A percentile compares a stretch with the other conserved stretches of the same genome.
These are phyloP conservation scores for Drosophila nr. medialis DNA, from an alignment of 2,888 invertebrate genomes.

Conservation along the genomic window DNA sequence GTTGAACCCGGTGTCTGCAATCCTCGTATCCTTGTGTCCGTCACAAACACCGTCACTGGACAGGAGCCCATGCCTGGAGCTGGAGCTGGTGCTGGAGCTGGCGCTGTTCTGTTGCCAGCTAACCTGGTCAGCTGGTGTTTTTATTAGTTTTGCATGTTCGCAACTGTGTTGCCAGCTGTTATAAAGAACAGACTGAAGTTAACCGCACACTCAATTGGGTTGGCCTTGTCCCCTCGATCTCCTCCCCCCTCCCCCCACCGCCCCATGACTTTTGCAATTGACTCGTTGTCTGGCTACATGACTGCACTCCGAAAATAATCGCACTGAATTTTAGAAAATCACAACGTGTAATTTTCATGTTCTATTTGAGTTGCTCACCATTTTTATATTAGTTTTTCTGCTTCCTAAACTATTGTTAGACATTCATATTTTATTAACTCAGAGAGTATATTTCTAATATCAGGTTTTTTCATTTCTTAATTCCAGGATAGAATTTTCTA, in stretches of 20 bases:
- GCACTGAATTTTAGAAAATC: not conserved
- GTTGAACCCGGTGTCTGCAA: constrained; percentile 20
- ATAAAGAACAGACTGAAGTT: constrained; percentile 37
- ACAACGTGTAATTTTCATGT: not conserved
- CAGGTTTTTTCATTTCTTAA: not conserved
- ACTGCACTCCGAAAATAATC: not conserved
- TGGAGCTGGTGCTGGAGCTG: not conserved
- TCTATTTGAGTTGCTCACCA: not conserved
- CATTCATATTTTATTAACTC: not conserved
- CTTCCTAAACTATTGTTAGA: not conserved
- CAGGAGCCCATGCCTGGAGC: not conserved
- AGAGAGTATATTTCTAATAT: not conserved
- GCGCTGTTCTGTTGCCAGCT: constrained; percentile 5
- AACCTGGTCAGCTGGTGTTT: constrained; percentile 51
- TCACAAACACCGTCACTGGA: not conserved
- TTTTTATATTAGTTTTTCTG: not conserved
- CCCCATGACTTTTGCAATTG: constrained; percentile 2
- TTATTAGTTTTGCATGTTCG: constrained; percentile 60
- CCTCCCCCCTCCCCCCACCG: rapidly evolving
- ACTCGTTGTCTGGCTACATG: not conserved
- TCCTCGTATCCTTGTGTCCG: constrained; percentile 7
- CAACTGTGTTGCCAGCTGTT: constrained; percentile 20
- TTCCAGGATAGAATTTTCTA: rapidly evolving
- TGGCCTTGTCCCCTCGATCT: constrained; percentile 16
- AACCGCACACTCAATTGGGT: constrained; percentile 51